Conservation (phyloP, 2,113 vertebrate genomes). For the Phalacrocorax brasilianus region DNA sequence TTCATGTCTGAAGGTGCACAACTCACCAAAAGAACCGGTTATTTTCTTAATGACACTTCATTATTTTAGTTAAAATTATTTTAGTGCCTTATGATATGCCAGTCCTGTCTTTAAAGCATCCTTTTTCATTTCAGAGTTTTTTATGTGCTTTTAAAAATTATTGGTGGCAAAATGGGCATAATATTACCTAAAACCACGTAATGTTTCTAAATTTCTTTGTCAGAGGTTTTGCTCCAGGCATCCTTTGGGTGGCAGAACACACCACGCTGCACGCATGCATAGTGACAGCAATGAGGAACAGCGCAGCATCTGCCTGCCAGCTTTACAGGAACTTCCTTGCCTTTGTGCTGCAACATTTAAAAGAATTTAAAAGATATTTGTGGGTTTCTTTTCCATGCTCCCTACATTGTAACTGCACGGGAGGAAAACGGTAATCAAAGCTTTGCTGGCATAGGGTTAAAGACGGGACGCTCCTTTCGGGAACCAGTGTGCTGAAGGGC, state of each 20-base stretch:
- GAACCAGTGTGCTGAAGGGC: not conserved
- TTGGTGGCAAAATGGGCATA: not conserved
- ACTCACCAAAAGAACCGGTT: not conserved
- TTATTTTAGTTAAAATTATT: not conserved
- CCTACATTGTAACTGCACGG: not conserved
- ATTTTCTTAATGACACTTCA: not conserved
- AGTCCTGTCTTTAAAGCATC: not conserved
- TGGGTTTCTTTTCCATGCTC: not conserved
- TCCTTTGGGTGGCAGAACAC: conserved; percentile 72
- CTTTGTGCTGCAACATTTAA: not conserved
- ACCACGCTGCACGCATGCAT: not conserved
- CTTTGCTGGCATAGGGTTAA: accelerated
- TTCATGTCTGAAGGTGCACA: not conserved
- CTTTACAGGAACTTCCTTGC: not conserved
- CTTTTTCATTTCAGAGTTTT: not conserved
- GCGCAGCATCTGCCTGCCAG: accelerated
- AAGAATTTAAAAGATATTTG: not conserved
- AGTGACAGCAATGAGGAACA: not conserved
- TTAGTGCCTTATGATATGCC: too few species aligned
- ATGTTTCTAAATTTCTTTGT: not conserved
- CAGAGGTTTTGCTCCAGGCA: not conserved
- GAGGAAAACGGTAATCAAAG: not conserved
- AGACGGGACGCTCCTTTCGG: accelerated
- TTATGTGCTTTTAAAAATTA: not conserved
- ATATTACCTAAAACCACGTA: not conserved